Base-by-base conservation (phyloP, 30 jellyfish, hydroid and myxozoan species). In the Sanderia malayensis region DNA sequence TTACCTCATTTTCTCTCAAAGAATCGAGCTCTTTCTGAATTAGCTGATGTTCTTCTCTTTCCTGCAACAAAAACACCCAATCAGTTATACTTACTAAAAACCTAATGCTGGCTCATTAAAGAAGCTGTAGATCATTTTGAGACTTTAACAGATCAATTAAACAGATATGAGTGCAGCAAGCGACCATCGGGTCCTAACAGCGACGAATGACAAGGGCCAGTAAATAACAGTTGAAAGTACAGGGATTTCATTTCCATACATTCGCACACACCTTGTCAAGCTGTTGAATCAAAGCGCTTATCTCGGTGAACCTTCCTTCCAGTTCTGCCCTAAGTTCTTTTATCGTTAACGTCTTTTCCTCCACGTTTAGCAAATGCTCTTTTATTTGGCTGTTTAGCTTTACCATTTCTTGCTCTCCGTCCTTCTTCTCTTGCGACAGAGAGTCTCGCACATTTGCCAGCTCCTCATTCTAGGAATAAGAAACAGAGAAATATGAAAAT, bases 1-100 rank as follows among this genome's bases (percentile, higher is more conserved):
- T n/a, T n/a, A 76, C 88, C 88, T 76, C 88, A 49, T 76, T 76
- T 27, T 76, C 66, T 23, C 73, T 26, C 61, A 76, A 23, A 11
- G 61, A 17, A 0, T 41, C 58, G 22, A 76, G 63, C 63, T 76
- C 80, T 31, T 61, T 63, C 32, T 33, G 27, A 72, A 76, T 76
- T 4, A 47, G 4, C 34, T 76, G 55, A 4, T 60, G 88, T 62
- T 63, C 69, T 1, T 23, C 55, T 11, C 44, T 1, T n/a, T 71
- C 64, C 83, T 71, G 30, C 6, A 0, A 49, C 11, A 18, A 69
- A 37, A 46, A 15, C 34, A 67, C n/a, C n/a, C n/a, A n/a, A n/a
- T n/a, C n/a, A n/a, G n/a, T n/a, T n/a, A n/a, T n/a, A n/a, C n/a
- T n/a, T n/a, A n/a, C n/a, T n/a, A n/a, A n/a, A n/a, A n/a, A n/a